These are phyloP conservation scores for Chamaetylas fuelleborni DNA, from an alignment of 2,113 vertebrate genomes.

Conservation along the genomic window DNA sequence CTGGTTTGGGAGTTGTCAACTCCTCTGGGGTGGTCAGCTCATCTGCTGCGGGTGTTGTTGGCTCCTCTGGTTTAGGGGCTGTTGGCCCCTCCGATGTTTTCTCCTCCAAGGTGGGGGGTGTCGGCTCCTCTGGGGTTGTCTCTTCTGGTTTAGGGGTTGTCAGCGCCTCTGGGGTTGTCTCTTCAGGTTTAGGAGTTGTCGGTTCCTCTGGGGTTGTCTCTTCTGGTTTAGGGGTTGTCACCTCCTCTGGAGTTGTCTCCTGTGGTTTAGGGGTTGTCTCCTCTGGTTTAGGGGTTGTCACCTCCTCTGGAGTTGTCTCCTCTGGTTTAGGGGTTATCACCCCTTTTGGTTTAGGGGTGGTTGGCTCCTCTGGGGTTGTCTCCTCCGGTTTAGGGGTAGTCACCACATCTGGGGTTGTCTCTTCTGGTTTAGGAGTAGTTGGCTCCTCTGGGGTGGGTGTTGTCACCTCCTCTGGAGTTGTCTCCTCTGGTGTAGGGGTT, in stretches of 20 bases:
- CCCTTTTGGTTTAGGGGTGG: too few relatives aligned
- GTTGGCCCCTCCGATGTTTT: neutral
- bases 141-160: rapidly evolving
- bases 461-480: neutral
- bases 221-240: too few relatives aligned
- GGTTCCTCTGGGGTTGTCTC: too few relatives aligned
- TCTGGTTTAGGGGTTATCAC: neutral
- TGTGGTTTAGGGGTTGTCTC: neutral
- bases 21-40: neutral
- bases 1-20: rapidly evolving
- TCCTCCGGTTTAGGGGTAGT: rapidly evolving
- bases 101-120: rapidly evolving
- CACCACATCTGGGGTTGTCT: neutral
- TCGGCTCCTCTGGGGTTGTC: rapidly evolving
- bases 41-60: neutral
- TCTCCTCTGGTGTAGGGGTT: rapidly evolving
- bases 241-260: neutral
- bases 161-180: neutral
- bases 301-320: neutral
- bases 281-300: rapidly evolving
- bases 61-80: neutral
- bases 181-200: rapidly evolving
- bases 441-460: too few relatives aligned
- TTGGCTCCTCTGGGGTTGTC: rapidly evolving
- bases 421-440: neutral